These are phyloP conservation scores for Bubalus kerabau DNA, from an alignment of 2,113 vertebrate genomes.

Conservation along the genomic window DNA sequence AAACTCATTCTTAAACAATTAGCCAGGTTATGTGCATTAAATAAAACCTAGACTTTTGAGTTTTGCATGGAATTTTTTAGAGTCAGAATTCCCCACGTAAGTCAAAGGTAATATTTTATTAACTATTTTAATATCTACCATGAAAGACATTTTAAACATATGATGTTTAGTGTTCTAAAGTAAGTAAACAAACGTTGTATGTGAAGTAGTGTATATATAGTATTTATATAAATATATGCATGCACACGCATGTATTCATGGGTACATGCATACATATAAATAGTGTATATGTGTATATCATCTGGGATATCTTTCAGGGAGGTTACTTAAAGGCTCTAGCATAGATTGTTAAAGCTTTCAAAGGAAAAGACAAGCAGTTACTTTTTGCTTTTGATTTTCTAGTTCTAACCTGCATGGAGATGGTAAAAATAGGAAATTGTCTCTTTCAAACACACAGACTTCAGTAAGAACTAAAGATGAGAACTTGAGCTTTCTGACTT, in stretches of 20 bases:
- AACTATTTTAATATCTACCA: not conserved
- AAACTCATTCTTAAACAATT: constrained; percentile 49
- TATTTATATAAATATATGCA: not conserved
- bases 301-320: not conserved
- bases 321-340: not conserved
- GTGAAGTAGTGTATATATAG: not conserved
- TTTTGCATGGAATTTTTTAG: constrained; percentile 30
- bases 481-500: not conserved
- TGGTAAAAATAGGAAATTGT: not conserved
- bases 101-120: not conserved
- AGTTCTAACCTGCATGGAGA: not conserved
- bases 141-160: not conserved
- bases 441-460: not conserved
- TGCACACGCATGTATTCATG: not conserved
- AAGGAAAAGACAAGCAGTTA: not conserved
- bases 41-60: not conserved
- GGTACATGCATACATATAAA: not conserved
- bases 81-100: not conserved
- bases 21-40: not conserved
- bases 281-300: not conserved
- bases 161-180: not conserved
- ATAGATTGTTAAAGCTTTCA: not conserved
- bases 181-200: not conserved
- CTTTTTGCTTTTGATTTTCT: not conserved
- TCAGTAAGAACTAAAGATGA: not conserved